phyloP scores from a whole-genome alignment of 2,888 invertebrate genomes.

The Glyphotaelius pellucidus region DNA sequence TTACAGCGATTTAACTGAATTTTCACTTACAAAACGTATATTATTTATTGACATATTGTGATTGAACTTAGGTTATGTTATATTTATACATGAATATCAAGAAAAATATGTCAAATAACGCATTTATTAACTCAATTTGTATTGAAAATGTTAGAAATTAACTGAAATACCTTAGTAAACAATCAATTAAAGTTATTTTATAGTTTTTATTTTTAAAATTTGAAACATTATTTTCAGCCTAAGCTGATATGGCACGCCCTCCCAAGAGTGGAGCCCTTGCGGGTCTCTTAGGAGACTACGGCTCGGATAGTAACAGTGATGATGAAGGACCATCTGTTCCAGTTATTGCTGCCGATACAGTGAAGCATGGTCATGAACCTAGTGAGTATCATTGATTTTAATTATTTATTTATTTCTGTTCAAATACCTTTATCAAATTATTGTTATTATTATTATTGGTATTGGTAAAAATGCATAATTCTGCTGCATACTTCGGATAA shows the following conservation, averaged over 20 bases:
- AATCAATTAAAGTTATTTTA: not conserved
- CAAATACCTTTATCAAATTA: too few relatives aligned
- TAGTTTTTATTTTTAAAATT: not conserved
- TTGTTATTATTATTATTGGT: too few relatives aligned
- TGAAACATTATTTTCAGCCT: not conserved
- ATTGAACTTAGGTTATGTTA: not conserved
- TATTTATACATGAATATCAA: not conserved
- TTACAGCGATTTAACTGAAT: not conserved
- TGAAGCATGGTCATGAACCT: slow-evolving; percentile 25
- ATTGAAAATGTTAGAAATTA: not conserved
- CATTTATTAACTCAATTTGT: not conserved
- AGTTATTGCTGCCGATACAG: not conserved
- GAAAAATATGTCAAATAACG: not conserved
- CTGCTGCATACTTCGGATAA: too few relatives aligned
- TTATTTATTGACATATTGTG: not conserved
- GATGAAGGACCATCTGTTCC: slow-evolving; percentile 12
- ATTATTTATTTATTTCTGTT: not conserved
- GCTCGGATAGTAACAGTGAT: slow-evolving; percentile 59
- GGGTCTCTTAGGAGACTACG: slow-evolving; percentile 62
- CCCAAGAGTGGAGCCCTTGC: slow-evolving; percentile 55
- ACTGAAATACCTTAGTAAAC: not conserved
- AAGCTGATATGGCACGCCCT: not conserved
- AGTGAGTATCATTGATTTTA: slow-evolving; percentile 28
- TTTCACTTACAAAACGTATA: not conserved
- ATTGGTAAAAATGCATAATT: too few relatives aligned